Conservation (phyloP, 1,140 invertebrate species). For the Neodiprion fabricii region DNA sequence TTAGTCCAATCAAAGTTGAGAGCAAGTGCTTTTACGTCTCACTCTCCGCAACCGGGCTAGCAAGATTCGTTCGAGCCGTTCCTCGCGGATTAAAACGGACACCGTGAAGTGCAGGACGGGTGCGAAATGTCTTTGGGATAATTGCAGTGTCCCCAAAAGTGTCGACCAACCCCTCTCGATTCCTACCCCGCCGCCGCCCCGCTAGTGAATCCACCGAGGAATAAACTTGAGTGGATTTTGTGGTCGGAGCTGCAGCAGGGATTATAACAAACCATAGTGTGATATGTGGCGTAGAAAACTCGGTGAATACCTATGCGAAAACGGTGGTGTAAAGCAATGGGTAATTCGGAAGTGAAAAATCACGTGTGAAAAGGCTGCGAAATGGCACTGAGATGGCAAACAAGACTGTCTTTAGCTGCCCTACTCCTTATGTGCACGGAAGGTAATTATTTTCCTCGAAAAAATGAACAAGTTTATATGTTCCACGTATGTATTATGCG, state of each 20-base stretch:
- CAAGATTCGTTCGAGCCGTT: background rate
- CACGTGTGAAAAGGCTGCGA: conserved; percentile 42
- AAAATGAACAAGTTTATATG: background rate
- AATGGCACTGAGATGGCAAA: conserved; percentile 61
- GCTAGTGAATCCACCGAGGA: background rate
- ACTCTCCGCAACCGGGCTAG: background rate
- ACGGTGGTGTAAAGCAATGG: conserved; percentile 26
- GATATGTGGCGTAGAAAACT: too few relatives aligned
- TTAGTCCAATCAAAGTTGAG: conserved; percentile 8
- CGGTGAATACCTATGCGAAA: too few relatives aligned
- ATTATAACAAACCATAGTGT: too few relatives aligned
- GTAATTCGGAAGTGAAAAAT: conserved; percentile 40
- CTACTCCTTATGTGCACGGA: conserved; percentile 60
- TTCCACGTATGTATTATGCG: background rate
- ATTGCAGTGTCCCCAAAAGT: background rate
- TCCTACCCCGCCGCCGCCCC: background rate
- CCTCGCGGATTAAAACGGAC: background rate
- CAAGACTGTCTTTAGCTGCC: conserved; percentile 58
- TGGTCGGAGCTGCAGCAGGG: too few relatives aligned
- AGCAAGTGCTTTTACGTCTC: conserved; percentile 7
- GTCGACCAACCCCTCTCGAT: background rate
- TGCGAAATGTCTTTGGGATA: background rate
- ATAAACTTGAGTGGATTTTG: too few relatives aligned
- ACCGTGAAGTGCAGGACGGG: background rate
- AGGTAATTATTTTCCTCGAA: conserved; percentile 45